These are phyloP conservation scores for Drosophila watanabei DNA, from an alignment of 1,140 invertebrate species.

Conservation along the genomic window DNA sequence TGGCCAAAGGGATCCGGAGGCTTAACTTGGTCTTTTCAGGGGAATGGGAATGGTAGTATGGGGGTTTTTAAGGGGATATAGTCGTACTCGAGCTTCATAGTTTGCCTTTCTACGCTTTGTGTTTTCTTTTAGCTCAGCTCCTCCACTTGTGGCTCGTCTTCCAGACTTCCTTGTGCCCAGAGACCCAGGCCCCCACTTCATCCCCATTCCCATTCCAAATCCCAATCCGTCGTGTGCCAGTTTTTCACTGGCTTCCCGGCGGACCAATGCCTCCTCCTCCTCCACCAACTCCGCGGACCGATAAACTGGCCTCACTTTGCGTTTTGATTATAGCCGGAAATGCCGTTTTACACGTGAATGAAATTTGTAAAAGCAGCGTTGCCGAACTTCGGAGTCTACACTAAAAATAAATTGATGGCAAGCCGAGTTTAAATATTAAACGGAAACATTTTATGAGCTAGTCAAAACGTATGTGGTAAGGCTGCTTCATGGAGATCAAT, in stretches of 20 bases:
- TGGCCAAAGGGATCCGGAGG: slow-evolving; percentile 19
- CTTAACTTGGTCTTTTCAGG: slow-evolving; percentile 1
- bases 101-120: slow-evolving; percentile 50
- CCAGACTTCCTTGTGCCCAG: slow-evolving; percentile 68
- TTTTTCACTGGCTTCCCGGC: slow-evolving; percentile 75
- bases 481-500: not conserved
- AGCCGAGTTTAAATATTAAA: slow-evolving; percentile 25
- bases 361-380: slow-evolving; percentile 69
- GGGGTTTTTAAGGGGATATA: slow-evolving; percentile 18
- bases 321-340: slow-evolving; percentile 80
- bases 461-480: not conserved
- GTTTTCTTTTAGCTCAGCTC: slow-evolving; percentile 41
- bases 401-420: slow-evolving; percentile 22
- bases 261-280: slow-evolving; percentile 17
- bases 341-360: slow-evolving; percentile 85
- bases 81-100: slow-evolving; percentile 29
- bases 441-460: not conserved
- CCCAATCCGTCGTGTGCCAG: slow-evolving; percentile 58
- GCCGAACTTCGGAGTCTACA: slow-evolving; percentile 62
- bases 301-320: slow-evolving; percentile 42
- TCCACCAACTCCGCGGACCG: slow-evolving; percentile 8
- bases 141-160: slow-evolving; percentile 59
- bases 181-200: slow-evolving; percentile 51
- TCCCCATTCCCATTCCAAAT: slow-evolving; percentile 1
- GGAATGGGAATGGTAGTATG: slow-evolving; percentile 1